Evolutionary conservation across 2,797 vertebrate species (phyloP).

Genomic region (Eleutherodactylus coqui): DNA sequence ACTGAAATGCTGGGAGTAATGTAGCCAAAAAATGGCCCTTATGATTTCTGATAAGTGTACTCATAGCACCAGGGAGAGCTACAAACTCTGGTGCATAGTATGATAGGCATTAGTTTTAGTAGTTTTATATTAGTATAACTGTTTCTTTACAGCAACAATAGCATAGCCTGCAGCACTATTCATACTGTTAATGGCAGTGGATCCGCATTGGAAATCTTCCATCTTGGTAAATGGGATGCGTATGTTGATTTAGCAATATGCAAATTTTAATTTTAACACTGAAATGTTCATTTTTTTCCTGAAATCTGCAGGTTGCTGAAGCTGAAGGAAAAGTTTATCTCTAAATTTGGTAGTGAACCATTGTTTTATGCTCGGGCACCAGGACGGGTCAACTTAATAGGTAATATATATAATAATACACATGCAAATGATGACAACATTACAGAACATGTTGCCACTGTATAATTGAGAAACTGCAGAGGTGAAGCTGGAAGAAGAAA

Average conservation of each 20-base stretch:
- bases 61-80: too few species aligned
- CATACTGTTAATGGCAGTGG: too few species aligned
- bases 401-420: constrained; percentile 72
- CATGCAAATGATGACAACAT: not conserved
- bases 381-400: constrained; percentile 96
- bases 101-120: too few species aligned
- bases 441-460: not conserved
- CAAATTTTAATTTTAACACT: not conserved
- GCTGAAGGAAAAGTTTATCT: constrained; percentile 84
- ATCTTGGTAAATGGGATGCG: not conserved
- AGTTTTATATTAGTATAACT: too few species aligned
- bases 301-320: constrained; percentile 84
- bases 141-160: too few species aligned
- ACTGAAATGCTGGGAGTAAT: too few species aligned
- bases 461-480: not conserved
- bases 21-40: too few species aligned
- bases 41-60: too few species aligned
- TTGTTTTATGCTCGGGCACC: constrained; percentile 92
- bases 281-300: not conserved
- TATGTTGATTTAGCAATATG: not conserved
- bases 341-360: constrained; percentile 86
- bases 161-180: too few species aligned
- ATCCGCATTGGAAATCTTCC: too few species aligned
- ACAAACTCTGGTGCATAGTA: too few species aligned
- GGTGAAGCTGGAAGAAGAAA: too few species aligned